Percentiles rank a stretch among this genome's conserved stretches.
Evolutionary conservation across 2,888 invertebrate genomes (phyloP).

Genomic region (Drosophila flavopinicola): DNA sequence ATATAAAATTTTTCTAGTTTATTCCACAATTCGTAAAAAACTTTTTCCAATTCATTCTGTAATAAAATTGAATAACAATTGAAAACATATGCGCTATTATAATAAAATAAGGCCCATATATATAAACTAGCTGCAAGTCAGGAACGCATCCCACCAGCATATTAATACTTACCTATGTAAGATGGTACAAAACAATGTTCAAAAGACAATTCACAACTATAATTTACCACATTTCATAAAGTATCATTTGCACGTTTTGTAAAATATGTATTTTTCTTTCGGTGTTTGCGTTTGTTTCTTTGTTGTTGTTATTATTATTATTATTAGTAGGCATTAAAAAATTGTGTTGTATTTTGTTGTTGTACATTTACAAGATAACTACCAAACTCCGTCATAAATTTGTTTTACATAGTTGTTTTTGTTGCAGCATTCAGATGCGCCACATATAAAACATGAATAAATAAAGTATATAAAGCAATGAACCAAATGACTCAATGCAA

Average conservation of each 20-base stretch:
- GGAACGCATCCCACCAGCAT: too few species aligned
- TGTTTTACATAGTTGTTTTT: constrained; percentile 48
- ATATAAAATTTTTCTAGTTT: too few species aligned
- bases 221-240: neutral
- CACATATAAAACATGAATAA: constrained; percentile 36
- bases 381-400: constrained; percentile 68
- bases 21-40: too few species aligned
- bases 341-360: constrained; percentile 56
- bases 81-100: too few species aligned
- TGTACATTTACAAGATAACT: constrained; percentile 75
- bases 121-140: too few species aligned
- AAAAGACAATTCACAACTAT: neutral
- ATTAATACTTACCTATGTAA: constrained; percentile 1
- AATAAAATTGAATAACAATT: too few species aligned
- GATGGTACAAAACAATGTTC: neutral
- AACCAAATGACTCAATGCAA: constrained; percentile 40
- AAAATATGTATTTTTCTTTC: constrained; percentile 51
- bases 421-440: constrained; percentile 23
- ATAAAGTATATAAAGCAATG: constrained; percentile 23
- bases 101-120: too few species aligned
- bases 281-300: constrained; percentile 31
- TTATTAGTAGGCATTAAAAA: constrained; percentile 69
- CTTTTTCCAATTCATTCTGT: too few species aligned
- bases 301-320: constrained; percentile 31
- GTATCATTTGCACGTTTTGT: constrained; percentile 18